Evolutionary conservation across 2,113 vertebrate genomes (phyloP), one percentile per base, ranked within the genome.

Genomic region (Microcebus tavaratra): DNA sequence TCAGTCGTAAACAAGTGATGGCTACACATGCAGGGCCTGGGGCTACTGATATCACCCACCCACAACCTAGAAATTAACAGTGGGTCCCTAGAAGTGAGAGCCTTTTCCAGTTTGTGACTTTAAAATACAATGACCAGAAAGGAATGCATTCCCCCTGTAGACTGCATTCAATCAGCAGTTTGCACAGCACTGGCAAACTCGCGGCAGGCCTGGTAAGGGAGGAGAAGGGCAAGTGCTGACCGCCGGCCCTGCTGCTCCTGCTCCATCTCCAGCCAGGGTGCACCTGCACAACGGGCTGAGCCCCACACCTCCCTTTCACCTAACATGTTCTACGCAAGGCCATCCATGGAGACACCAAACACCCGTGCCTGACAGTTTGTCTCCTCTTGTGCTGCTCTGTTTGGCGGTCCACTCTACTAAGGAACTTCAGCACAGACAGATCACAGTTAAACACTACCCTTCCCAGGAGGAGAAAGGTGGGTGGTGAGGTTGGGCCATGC

Each of bases 81-180:
- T 13, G 11, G n/a, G 83, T 86, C n/a, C 55, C 86, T 36, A 92
- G 50, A 92, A 65, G 53, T 50, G 27, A 97, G 13, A 65, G 42
- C 79, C 27, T 72, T 67, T 36, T 91, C 73, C 50, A 86, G 82
- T 50, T 67, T 82, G 67, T 68, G 84, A 95, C 81, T 68, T 92
- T 48, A 91, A 73, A 75, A 53, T 45, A 76, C 10, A 78, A 34
- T 6, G 0, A 75, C 6, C 42, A 21, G 8, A 72, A 86, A 70
- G 70, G n/a, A 81, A 1, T 5, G 20, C 34, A n/a, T 39, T 14
- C 63, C 20, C 39, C 79, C 85, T 31, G 48, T 1, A n/a, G 78
- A 80, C 50, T 90, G 70, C 29, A 67, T 48, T 88, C 83, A 45
- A 27, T 18, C 6, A 76, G 92, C 57, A 36, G 48, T 48, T 50